These are phyloP conservation scores for Mesochorus sp. DNA, from an alignment of 2,888 invertebrate genomes.

Conservation along the genomic window DNA sequence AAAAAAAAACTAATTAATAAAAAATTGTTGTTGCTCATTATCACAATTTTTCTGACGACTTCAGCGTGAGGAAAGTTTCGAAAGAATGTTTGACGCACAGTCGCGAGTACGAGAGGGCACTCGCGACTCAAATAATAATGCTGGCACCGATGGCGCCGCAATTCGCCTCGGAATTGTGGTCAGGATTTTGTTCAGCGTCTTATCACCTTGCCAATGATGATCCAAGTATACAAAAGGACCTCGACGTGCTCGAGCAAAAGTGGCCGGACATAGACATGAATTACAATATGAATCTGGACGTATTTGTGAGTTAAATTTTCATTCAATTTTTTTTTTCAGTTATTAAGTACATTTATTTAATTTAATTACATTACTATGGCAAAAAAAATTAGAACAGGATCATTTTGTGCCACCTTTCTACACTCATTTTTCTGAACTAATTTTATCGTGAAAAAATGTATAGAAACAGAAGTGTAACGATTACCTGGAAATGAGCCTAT, in stretches of 20 bases:
- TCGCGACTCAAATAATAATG: constrained; percentile 92
- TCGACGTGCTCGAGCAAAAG: constrained; percentile 88
- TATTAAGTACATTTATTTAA: no score
- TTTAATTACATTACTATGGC: no score
- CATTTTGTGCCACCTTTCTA: no score
- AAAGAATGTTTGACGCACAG: constrained; percentile 86
- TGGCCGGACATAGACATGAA: constrained; percentile 90
- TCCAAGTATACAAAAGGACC: constrained; percentile 86
- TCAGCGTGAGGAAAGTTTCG: constrained; percentile 83
- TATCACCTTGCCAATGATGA: constrained; percentile 79
- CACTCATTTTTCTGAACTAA: no score
- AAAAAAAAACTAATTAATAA: background rate
- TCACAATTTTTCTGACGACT: constrained; percentile 54
- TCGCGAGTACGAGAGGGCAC: constrained; percentile 89
- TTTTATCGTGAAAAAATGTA: no score
- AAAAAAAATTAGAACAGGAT: no score
- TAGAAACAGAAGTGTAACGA: no score
- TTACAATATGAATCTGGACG: constrained; percentile 86
- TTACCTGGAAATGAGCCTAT: no score
- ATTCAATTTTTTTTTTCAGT: background rate
- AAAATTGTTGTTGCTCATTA: no score
- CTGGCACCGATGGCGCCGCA: constrained; percentile 95
- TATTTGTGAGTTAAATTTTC: constrained; percentile 84
- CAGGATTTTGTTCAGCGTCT: constrained; percentile 87
- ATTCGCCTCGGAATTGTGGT: constrained; percentile 96